phyloP scores from a whole-genome alignment of 2,113 vertebrate species.

The Sylvia atricapilla region DNA sequence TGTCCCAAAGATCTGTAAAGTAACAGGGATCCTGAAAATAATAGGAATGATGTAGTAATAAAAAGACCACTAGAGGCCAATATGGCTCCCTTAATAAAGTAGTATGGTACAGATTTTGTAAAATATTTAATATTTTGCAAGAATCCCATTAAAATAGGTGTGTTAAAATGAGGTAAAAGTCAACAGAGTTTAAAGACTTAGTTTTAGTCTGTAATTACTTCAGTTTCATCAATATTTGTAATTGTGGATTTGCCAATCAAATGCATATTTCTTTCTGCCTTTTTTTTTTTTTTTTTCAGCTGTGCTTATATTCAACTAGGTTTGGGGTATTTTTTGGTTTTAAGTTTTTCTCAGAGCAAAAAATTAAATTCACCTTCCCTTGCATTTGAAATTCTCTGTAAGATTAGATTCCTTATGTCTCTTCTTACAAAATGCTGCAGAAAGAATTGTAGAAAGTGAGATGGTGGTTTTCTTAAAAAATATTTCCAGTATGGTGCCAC shows the following conservation, averaged over 20 bases:
- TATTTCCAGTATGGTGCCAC: background rate
- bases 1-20: background rate
- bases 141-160: background rate
- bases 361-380: background rate
- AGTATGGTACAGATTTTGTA: background rate
- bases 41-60: background rate
- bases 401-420: background rate
- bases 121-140: background rate
- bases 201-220: background rate
- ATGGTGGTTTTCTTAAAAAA: background rate
- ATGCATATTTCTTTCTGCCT: background rate
- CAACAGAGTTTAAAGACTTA: background rate
- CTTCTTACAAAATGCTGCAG: background rate
- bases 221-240: background rate
- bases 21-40: slow-evolving; percentile 23
- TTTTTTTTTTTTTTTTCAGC: background rate
- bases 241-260: background rate
- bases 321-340: background rate
- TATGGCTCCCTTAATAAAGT: background rate
- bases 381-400: background rate
- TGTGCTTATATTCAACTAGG: background rate
- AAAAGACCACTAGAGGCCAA: slow-evolving; percentile 15
- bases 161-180: background rate
- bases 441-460: background rate
- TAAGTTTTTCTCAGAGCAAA: background rate